Conservation (phyloP, 2,888 invertebrate genomes). For the Ornithoptera alexandrae region DNA sequence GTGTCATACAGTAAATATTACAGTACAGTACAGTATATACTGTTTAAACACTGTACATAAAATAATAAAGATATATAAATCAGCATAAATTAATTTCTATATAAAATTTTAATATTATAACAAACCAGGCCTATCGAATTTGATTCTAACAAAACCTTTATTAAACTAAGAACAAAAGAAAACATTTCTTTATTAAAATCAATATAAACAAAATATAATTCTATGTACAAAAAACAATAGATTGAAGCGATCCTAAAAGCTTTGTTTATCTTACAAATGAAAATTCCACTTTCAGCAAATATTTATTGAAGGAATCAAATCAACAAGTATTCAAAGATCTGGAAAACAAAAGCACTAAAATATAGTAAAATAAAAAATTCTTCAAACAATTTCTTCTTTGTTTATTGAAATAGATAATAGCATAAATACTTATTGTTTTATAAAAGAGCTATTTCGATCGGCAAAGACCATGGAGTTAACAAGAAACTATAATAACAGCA, state of each 20-base stretch:
- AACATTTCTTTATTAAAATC: not conserved
- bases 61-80: no score
- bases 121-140: not conserved
- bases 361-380: not conserved
- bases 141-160: not conserved
- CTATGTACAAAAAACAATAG: not conserved
- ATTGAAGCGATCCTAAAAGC: not conserved
- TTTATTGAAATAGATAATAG: not conserved
- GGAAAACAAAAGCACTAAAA: not conserved
- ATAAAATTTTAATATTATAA: not conserved
- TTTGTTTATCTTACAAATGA: not conserved
- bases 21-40: no score
- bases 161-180: not conserved
- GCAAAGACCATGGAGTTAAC: not conserved
- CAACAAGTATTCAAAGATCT: not conserved
- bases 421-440: not conserved
- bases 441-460: not conserved
- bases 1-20: no score
- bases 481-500: not conserved
- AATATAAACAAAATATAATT: not conserved
- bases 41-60: no score
- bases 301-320: not conserved
- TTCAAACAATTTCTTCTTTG: not conserved
- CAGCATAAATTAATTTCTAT: not conserved
- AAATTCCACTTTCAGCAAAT: not conserved